Evolutionary conservation across 2,113 vertebrate genomes (phyloP), one percentile per base, ranked within the genome.

Genomic region (Psophia crepitans): DNA sequence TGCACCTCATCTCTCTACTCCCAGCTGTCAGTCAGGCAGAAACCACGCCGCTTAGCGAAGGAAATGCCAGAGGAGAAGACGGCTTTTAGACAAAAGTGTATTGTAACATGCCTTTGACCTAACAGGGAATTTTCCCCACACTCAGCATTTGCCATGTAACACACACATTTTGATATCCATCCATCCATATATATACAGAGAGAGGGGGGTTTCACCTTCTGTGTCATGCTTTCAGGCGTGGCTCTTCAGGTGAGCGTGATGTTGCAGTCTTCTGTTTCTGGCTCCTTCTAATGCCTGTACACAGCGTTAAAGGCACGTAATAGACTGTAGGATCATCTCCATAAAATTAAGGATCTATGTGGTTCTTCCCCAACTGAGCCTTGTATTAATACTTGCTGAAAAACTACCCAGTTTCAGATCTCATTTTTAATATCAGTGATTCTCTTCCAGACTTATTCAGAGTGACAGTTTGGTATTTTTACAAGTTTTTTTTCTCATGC

Each of bases 151-250:
- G 30, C 32, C 3, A 1, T 10, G 11, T 53, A 54, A 87, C n/a
- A 32, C 44, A 68, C 37, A n/a, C 18, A 35, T 69, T 84, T 90
- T 70, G 43, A 73, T 46, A 30, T 30, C 35, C 18, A 11, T 37
- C 58, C 5, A 44, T 32, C 28, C 9, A 33, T 33, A 28, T 5
- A 6, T 19, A 51, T 2, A 18, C 2, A 16, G 0, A 28, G 1
- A 71, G 13, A 56, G 35, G 33, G 30, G 17, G 27, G 18, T 82
- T 82, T 85, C 71, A 44, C 19, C 33, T 77, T 69, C 8, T 5
- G 8, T 60, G 48, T 60, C 65, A 9, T 57, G n/a, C 23, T 66
- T 84, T 70, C 0, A 0, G 43, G n/a, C 26, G 22, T 14, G 7
- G 58, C 30, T 84, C 6, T 82, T 85, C 28, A 41, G n/a, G 41